Base-by-base conservation (phyloP, 92 coral and sea anemone species). In the Paramuricea clavata region DNA sequence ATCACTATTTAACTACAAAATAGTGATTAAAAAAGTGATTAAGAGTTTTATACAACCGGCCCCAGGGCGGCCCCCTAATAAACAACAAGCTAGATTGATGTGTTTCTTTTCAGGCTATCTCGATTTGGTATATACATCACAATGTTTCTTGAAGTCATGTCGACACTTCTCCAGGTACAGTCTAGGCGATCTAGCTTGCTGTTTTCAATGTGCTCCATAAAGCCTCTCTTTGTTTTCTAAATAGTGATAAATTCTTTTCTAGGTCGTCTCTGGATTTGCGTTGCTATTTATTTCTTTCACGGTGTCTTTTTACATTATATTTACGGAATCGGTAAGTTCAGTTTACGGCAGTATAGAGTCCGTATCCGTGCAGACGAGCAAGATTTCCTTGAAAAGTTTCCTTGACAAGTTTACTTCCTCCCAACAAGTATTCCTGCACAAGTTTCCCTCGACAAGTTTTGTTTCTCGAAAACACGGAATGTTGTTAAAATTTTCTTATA, bases 71-170 rank as follows among this genome's bases (percentile, higher is more conserved):
- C n/a, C n/a, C n/a, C n/a, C n/a, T n/a, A n/a, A n/a, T n/a, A n/a
- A n/a, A n/a, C n/a, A n/a, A n/a, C n/a, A n/a, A n/a, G n/a, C 26
- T 22, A 33, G 76, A 31, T 25, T 32, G 5, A 67, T 12, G 8
- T 67, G 17, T 6, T 34, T 28, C 74, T 59, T 15, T 79, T 59
- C 43, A 79, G 84, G 21, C 22, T 79, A 6, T 33, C 84, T 16
- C 84, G 84, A 11, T 59, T 33, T 32, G 84, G 84, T 0, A 60
- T 79, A 32, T 79, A 79, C 73, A 61, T 79, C 22, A 60, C 73
- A 8, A 79, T 79, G 84, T 79, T 79, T 17, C 59, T 79, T 13
- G 84, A 79, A 60, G 84, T 79, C 12, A n/a, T 79, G 64, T 35
- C 49, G 5, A 79, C 84, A 22, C 57, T 79, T 1, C 34, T 79